A percentile compares a stretch with the other conserved stretches of the same genome.
Conservation (phyloP, 2,113 vertebrate genomes). For the Thunnus maccoyii region DNA sequence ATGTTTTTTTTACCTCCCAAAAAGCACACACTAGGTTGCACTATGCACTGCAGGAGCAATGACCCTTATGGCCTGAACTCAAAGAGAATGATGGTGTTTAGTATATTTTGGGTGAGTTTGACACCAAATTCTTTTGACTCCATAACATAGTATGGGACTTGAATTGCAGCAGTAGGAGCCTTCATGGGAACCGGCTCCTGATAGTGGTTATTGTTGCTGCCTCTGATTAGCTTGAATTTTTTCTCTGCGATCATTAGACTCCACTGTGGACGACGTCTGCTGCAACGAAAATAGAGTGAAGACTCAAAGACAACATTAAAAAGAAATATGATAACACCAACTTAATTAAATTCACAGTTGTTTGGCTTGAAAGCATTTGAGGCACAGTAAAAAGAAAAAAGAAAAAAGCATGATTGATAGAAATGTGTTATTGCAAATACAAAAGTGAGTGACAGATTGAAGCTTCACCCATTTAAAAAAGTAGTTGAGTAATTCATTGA, state of each 20-base stretch:
- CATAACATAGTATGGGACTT: too few relatives aligned
- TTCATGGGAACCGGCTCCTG: background rate
- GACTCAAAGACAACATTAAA: conserved; percentile 40
- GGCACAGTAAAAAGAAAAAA: conserved; percentile 8
- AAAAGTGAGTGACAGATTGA: conserved; percentile 55
- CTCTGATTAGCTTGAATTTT: background rate
- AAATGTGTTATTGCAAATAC: conserved; percentile 47
- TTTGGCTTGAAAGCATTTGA: conserved; percentile 51
- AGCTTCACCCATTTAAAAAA: conserved; percentile 11
- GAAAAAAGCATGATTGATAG: conserved; percentile 20
- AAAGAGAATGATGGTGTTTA: background rate
- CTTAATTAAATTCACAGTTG: conserved; percentile 63
- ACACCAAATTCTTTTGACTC: background rate
- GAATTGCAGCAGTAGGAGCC: background rate
- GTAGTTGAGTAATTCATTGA: conserved; percentile 35
- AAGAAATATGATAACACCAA: conserved; percentile 48
- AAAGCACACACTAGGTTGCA: background rate
- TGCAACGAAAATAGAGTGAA: conserved; percentile 11
- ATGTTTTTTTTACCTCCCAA: too few relatives aligned
- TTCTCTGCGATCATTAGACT: conserved; percentile 21
- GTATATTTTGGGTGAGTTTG: background rate
- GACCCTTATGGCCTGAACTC: background rate
- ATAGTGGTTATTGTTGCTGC: background rate
- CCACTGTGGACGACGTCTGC: background rate
- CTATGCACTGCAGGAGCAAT: too few relatives aligned